phyloP scores from a whole-genome alignment of 35 echinoderm and acorn worm genomes.

The Apostichopus parvimensis region DNA sequence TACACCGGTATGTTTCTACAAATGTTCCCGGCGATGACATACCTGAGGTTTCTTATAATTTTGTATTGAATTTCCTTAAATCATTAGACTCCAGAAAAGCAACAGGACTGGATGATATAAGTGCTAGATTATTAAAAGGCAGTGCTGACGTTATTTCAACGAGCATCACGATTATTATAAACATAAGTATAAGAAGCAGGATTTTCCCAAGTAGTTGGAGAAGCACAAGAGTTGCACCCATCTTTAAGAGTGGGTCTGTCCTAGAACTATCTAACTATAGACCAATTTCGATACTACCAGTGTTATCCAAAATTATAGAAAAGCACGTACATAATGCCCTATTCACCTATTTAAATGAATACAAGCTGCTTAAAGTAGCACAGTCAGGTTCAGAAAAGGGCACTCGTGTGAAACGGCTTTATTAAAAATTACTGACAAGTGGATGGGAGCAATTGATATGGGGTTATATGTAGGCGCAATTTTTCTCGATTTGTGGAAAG shows the following conservation, averaged over 20 bases:
- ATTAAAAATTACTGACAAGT: slow-evolving; percentile 23
- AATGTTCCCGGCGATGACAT: background rate
- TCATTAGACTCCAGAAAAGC: background rate
- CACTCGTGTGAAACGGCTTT: slow-evolving; percentile 38
- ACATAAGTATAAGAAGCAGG: background rate
- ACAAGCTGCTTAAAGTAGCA: background rate
- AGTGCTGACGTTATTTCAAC: background rate
- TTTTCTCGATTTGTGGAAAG: background rate
- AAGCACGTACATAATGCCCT: slow-evolving; percentile 2
- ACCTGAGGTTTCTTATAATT: background rate
- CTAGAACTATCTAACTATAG: slow-evolving; percentile 32
- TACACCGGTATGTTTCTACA: background rate
- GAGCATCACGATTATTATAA: background rate
- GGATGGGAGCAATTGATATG: slow-evolving; percentile 11
- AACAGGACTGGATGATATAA: background rate
- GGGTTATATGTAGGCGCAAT: background rate
- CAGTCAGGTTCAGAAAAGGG: slow-evolving; percentile 43
- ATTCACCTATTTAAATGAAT: background rate
- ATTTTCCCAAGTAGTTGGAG: background rate
- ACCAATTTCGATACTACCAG: slow-evolving; percentile 6
- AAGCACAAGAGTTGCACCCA: background rate
- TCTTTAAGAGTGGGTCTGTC: background rate
- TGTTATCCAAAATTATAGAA: slow-evolving; percentile 18
- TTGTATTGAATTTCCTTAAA: background rate
- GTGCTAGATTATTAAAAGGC: background rate